Percentiles rank a stretch among this genome's conserved stretches.
Conservation (phyloP, 2,888 invertebrate genomes). For the Lissocephala sabroskyi region DNA sequence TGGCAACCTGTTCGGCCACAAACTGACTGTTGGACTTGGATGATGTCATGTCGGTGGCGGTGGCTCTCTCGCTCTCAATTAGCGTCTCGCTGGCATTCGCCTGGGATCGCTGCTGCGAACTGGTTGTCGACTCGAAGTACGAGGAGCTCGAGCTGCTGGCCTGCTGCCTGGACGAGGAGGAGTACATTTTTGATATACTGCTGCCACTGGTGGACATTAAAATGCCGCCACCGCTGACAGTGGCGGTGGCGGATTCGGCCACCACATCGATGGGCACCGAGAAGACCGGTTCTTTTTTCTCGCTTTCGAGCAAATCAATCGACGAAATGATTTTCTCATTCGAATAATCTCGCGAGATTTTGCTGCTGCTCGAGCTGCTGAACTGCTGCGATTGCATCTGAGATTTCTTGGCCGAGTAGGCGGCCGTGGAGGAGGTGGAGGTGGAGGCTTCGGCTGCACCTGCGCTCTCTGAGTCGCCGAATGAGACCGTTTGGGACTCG, state of each 20-base stretch:
- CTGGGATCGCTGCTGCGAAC: no score
- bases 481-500: constrained; percentile 37
- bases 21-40: constrained; percentile 39
- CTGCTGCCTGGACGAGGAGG: constrained; percentile 39
- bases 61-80: constrained; percentile 53
- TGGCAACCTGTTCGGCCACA: constrained; percentile 50
- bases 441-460: constrained; percentile 11
- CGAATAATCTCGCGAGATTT: constrained; percentile 50
- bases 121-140: constrained; percentile 49
- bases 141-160: constrained; percentile 39
- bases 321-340: constrained; percentile 63
- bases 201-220: constrained; percentile 36
- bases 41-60: constrained; percentile 67
- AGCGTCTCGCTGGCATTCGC: constrained; percentile 46
- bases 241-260: no score
- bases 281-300: constrained; percentile 64
- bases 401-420: constrained; percentile 33
- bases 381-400: constrained; percentile 30
- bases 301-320: constrained; percentile 65
- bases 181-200: constrained; percentile 49
- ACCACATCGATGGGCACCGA: constrained; percentile 68
- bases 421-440: constrained; percentile 27
- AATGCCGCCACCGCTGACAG: constrained; percentile 21
- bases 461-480: constrained; percentile 20
- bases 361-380: constrained; percentile 35